Evolutionary conservation across 2,888 invertebrate species (phyloP).

Genomic region (Stenolophus ochropezus): DNA sequence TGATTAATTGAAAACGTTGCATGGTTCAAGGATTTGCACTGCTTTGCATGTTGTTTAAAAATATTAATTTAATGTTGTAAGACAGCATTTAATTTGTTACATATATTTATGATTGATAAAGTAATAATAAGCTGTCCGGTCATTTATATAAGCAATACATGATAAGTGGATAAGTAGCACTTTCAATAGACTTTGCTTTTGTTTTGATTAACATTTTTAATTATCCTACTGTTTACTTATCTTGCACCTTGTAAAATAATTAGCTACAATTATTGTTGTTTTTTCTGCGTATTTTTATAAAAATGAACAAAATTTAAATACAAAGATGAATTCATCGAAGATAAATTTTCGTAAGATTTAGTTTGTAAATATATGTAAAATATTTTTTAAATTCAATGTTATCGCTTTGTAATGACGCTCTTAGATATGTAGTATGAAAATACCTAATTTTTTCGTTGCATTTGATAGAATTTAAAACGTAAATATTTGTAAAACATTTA

Average conservation of each 20-base stretch:
- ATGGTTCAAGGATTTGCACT: background rate
- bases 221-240: background rate
- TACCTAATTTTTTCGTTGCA: too few relatives aligned
- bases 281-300: too few relatives aligned
- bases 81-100: slow-evolving; percentile 4
- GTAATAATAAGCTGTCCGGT: background rate
- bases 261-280: too few relatives aligned
- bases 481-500: too few relatives aligned
- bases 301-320: too few relatives aligned
- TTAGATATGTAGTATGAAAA: too few relatives aligned
- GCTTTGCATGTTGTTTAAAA: slow-evolving; percentile 12
- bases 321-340: too few relatives aligned
- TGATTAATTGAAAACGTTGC: background rate
- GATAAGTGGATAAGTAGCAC: background rate
- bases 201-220: background rate
- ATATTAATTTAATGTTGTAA: background rate
- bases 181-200: background rate
- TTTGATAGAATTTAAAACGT: background rate
- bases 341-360: too few relatives aligned
- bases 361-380: too few relatives aligned
- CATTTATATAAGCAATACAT: slow-evolving; percentile 1
- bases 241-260: too few relatives aligned
- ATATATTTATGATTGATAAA: background rate
- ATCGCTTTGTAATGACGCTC: too few relatives aligned
- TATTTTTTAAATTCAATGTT: too few relatives aligned